Evolutionary conservation across 2,888 invertebrate genomes (phyloP).

Genomic region (Xylocampa areola): DNA sequence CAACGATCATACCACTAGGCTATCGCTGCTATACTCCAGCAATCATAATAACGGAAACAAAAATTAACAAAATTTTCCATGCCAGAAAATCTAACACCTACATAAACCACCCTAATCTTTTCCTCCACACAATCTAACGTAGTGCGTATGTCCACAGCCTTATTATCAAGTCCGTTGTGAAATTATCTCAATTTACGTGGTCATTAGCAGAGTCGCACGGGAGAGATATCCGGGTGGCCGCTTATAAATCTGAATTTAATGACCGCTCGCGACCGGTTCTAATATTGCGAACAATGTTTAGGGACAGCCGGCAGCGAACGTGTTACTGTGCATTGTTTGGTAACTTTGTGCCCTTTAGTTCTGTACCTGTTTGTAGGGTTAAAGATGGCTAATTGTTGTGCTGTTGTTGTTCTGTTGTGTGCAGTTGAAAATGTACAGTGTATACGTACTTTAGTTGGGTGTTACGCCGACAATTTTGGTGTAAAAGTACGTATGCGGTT

Average conservation of each 20-base stretch:
- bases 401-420: constrained; percentile 19
- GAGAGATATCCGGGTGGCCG: constrained; percentile 86
- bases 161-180: constrained; percentile 82
- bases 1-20: too few species aligned
- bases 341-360: constrained; percentile 51
- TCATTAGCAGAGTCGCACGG: constrained; percentile 89
- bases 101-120: constrained; percentile 16
- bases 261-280: constrained; percentile 77
- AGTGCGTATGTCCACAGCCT: constrained; percentile 62
- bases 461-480: too few species aligned
- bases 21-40: too few species aligned
- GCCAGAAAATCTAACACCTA: background rate
- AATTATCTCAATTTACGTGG: constrained; percentile 90
- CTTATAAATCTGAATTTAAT: constrained; percentile 89
- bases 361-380: constrained; percentile 40
- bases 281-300: constrained; percentile 84
- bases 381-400: constrained; percentile 48
- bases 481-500: background rate
- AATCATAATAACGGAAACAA: background rate
- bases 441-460: background rate
- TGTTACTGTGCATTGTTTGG: constrained; percentile 46
- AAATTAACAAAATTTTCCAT: too few species aligned
- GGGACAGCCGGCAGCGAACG: constrained; percentile 59
- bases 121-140: background rate
- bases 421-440: background rate